phyloP scores from a whole-genome alignment of 2,113 vertebrate genomes.

The Brachirus orientalis region DNA sequence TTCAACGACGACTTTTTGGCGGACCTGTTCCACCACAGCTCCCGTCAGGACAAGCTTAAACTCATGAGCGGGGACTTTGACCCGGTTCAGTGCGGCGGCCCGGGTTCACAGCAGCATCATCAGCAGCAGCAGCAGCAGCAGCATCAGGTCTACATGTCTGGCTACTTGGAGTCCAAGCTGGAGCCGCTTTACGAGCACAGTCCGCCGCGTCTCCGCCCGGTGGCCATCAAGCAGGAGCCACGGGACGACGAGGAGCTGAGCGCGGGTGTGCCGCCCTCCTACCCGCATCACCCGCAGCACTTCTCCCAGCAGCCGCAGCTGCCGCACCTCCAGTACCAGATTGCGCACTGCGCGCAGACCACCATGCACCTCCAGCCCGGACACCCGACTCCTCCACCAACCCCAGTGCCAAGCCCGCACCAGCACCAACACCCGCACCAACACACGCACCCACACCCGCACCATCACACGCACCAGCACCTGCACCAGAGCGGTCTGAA shows the following conservation, averaged over 20 bases:
- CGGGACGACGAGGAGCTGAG: slow-evolving; percentile 89
- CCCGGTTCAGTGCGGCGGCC: slow-evolving; percentile 64
- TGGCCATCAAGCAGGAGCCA: slow-evolving; percentile 96
- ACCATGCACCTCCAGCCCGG: slow-evolving; percentile 96
- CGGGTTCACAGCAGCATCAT: slow-evolving; percentile 71
- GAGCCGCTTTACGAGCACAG: slow-evolving; percentile 89
- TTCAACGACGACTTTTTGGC: slow-evolving; percentile 99
- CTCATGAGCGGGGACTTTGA: slow-evolving; percentile 90
- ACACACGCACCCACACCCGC: slow-evolving; percentile 66
- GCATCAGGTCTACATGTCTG: slow-evolving; percentile 75
- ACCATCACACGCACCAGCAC: slow-evolving; percentile 79
- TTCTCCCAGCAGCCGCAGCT: slow-evolving; percentile 78
- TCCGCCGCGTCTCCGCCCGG: slow-evolving; percentile 86
- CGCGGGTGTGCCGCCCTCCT: slow-evolving; percentile 83
- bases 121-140: not conserved
- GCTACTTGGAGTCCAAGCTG: slow-evolving; percentile 90
- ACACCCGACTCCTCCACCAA: slow-evolving; percentile 96
- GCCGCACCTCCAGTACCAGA: slow-evolving; percentile 95
- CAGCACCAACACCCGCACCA: slow-evolving; percentile 79
- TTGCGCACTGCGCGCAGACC: slow-evolving; percentile 96
- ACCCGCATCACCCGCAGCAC: slow-evolving; percentile 79
- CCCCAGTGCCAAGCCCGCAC: slow-evolving; percentile 94
- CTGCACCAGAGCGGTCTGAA: slow-evolving; percentile 79
- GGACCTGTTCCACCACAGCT: slow-evolving; percentile 94
- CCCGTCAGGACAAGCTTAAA: slow-evolving; percentile 89